Percentiles rank a stretch among this genome's conserved stretches.
Conservation (phyloP, 2,888 invertebrate species). For the Cosmopolites sordidus region DNA sequence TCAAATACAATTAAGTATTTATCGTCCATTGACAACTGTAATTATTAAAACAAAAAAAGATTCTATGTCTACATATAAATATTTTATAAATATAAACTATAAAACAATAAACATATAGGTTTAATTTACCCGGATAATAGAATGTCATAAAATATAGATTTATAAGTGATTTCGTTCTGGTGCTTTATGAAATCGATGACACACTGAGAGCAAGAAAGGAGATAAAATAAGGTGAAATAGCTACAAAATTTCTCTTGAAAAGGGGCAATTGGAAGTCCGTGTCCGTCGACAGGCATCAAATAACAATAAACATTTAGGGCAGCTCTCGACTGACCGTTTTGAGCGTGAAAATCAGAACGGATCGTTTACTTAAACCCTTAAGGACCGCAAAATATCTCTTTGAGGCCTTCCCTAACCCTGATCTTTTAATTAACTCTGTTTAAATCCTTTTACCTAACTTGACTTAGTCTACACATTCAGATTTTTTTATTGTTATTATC, state of each 20-base stretch:
- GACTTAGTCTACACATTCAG: not conserved
- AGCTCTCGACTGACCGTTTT: constrained; percentile 7
- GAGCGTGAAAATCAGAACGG: constrained; percentile 12
- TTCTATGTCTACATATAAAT: too few species aligned
- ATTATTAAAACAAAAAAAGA: too few species aligned
- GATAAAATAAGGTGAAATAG: not conserved
- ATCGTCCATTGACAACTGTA: too few species aligned
- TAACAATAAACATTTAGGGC: constrained; percentile 20
- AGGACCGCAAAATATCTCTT: constrained; percentile 16
- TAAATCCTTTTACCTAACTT: constrained; percentile 15
- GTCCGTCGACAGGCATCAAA: constrained; percentile 16
- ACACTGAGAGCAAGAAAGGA: not conserved
- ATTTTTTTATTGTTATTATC: not conserved
- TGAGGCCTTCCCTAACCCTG: constrained; percentile 10
- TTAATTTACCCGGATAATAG: too few species aligned
- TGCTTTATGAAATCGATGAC: too few species aligned
- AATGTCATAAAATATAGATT: too few species aligned
- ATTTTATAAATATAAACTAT: too few species aligned
- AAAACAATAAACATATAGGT: too few species aligned
- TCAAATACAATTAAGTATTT: too few species aligned
- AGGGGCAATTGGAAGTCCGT: constrained; percentile 5
- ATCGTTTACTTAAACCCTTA: constrained; percentile 16
- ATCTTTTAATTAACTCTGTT: constrained; percentile 21
- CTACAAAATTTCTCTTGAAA: not conserved
- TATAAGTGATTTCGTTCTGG: too few species aligned